Percentiles rank a stretch among this genome's conserved stretches.
phyloP scores from a whole-genome alignment of 2,888 invertebrate species.

The Eupithecia abbreviata region DNA sequence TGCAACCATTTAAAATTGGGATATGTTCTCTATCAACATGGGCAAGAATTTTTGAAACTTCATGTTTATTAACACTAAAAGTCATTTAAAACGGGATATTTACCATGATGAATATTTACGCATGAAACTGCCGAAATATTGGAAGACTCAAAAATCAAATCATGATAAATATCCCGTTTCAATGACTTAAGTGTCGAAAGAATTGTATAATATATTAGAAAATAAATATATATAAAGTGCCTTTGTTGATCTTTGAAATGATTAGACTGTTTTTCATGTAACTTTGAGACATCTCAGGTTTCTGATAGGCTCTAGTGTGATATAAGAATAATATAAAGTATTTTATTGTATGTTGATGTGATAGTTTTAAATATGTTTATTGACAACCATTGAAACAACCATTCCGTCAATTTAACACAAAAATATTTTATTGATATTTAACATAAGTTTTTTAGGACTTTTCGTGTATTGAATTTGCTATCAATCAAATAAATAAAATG shows the following conservation, averaged over 20 bases:
- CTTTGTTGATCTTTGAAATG: slow-evolving; percentile 25
- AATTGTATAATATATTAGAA: not conserved
- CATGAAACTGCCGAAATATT: no score
- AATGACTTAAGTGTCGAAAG: no score
- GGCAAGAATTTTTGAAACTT: not conserved
- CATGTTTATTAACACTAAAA: no score
- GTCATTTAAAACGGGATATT: no score
- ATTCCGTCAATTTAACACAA: slow-evolving; percentile 27
- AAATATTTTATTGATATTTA: slow-evolving; percentile 8
- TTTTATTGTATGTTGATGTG: slow-evolving; percentile 39
- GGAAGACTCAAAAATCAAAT: no score
- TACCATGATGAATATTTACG: no score
- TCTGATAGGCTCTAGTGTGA: slow-evolving; percentile 34
- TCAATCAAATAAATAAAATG: slow-evolving; percentile 15
- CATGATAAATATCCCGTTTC: no score
- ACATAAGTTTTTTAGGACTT: not conserved
- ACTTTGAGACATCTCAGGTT: slow-evolving; percentile 27
- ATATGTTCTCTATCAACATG: not conserved
- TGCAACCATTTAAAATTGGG: not conserved
- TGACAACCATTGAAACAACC: slow-evolving; percentile 30
- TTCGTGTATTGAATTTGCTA: slow-evolving; percentile 10
- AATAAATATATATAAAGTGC: slow-evolving; percentile 23
- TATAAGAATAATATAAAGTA: slow-evolving; percentile 34
- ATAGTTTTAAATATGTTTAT: slow-evolving; percentile 40
- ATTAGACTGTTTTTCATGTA: slow-evolving; percentile 33